phyloP scores from a whole-genome alignment of 2,113 vertebrate species.

The Cisticola juncidis region DNA sequence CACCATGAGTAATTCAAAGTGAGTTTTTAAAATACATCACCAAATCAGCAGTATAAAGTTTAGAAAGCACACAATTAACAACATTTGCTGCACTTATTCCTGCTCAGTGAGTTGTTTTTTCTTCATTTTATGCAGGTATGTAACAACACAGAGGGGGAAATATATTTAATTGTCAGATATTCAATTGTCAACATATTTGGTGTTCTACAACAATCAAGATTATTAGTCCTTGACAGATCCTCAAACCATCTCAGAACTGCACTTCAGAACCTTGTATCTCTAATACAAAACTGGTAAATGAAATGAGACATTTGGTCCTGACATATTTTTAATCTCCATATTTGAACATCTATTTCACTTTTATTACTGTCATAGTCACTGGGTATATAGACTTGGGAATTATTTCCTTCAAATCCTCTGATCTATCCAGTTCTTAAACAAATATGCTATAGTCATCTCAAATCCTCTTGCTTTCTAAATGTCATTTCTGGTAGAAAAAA shows the following conservation, averaged over 20 bases:
- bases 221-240: neutral
- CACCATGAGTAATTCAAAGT: neutral
- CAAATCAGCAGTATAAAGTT: neutral
- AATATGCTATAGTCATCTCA: neutral
- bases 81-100: neutral
- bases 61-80: neutral
- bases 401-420: neutral
- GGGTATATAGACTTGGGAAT: neutral
- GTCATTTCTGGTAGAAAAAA: neutral
- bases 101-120: neutral
- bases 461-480: neutral
- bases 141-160: neutral
- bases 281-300: neutral
- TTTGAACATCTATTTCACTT: neutral
- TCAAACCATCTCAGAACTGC: neutral
- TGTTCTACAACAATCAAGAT: fast-evolving
- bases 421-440: neutral
- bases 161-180: neutral
- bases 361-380: neutral
- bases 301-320: neutral
- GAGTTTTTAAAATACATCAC: neutral
- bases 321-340: neutral
- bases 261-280: neutral
- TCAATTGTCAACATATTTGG: neutral
- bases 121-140: neutral